These are phyloP conservation scores for Enteromius fasciolatus DNA, from an alignment of 2,797 vertebrate genomes.

Conservation along the genomic window DNA sequence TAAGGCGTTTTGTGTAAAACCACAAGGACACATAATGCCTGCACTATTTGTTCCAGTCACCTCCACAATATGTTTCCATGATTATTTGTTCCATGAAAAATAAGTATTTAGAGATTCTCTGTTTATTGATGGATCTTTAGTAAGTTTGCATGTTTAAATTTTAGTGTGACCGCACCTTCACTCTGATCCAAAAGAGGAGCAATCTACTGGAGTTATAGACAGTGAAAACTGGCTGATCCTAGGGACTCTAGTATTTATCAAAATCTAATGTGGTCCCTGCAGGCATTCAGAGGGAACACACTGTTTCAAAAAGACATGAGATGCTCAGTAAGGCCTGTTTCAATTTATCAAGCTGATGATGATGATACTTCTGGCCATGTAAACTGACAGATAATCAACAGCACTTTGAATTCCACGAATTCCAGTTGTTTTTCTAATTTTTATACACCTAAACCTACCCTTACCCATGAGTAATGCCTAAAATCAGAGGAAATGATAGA, in stretches of 20 bases:
- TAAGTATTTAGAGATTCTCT: neutral
- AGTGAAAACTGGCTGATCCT: slow-evolving; percentile 9
- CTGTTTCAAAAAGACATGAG: too few species aligned
- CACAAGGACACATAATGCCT: neutral
- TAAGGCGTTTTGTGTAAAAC: neutral
- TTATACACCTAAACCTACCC: too few species aligned
- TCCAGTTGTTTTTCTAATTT: neutral
- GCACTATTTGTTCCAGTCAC: neutral
- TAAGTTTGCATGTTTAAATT: neutral
- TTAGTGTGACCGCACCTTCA: slow-evolving; percentile 12
- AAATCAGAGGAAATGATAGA: too few species aligned
- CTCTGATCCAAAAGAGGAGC: slow-evolving; percentile 7
- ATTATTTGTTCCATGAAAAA: slow-evolving; percentile 7
- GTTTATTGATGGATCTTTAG: neutral
- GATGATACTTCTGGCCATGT: neutral
- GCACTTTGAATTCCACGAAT: neutral
- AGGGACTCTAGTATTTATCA: neutral
- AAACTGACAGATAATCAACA: neutral
- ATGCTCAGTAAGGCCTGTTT: neutral
- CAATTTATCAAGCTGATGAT: neutral
- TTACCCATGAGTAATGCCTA: too few species aligned
- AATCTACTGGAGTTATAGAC: neutral
- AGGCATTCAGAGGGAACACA: too few species aligned
- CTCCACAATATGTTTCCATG: neutral
- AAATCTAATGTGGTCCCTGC: neutral